Evolutionary conservation across 2,113 vertebrate species (phyloP), one percentile per base, ranked within the genome.

Genomic region (Cacatua alba): DNA sequence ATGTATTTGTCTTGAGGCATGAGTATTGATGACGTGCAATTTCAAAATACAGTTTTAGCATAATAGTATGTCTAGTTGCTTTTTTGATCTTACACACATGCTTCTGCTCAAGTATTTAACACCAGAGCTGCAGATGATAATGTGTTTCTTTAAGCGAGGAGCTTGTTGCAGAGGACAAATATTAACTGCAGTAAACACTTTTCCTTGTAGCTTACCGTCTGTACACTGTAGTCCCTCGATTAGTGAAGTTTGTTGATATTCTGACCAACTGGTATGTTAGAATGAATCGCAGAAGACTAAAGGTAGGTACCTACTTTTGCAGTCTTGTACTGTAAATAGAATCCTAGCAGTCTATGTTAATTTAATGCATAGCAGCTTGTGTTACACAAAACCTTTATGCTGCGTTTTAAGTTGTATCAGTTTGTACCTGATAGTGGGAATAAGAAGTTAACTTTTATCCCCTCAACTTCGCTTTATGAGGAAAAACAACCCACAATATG

Each of bases 241-340:
- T 99, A 29, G 99, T 99, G 93, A 99, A 99, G 97, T 99, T 99
- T 97, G 99, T 99, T 72, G 99, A 99, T 97, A 97, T 98, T 97
- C 98, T 99, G 78, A 99, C 99, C 95, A 99, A 99, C 95, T 99
- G 99, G 99, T 99, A 99, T 16, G 99, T 99, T 78, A 98, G 99
- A 93, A 99, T 98, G 97, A 99, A 99, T 97, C 99, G 99, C 80
- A 98, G 98, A 91, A 98, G 99, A 18, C 98, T 99, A 57, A 99
- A 99, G 99, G 99, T 99, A 98, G 96, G 97, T 67, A 5, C 12
- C 60, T 60, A 14, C 67, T 51, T 37, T 63, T 52, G 43, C 53
- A 17, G 0, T 10, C 31, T 46, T 69, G 49, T 17, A 0, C 59
- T 59, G 39, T 12, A 24, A 72, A 3, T 43, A 28, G 8, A 62